Evolutionary conservation across 2,113 vertebrate genomes (phyloP).

Genomic region (Misgurnus anguillicaudatus): DNA sequence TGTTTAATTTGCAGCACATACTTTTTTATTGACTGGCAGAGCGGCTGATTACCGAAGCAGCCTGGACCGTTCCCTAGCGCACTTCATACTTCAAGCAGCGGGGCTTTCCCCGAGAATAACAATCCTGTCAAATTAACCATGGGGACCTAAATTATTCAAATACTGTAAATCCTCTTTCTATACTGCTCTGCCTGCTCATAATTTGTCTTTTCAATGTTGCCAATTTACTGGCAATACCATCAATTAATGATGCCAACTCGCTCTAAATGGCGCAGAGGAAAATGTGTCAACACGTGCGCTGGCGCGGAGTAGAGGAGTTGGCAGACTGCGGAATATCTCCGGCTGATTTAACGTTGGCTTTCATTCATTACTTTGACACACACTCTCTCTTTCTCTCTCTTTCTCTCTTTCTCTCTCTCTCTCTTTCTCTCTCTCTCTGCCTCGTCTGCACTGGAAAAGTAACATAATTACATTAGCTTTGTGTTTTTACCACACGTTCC

Average conservation of each 20-base stretch:
- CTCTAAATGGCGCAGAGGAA: conserved; percentile 76
- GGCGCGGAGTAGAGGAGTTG: conserved; percentile 55
- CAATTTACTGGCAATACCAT: conserved; percentile 94
- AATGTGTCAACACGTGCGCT: conserved; percentile 59
- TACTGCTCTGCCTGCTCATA: conserved; percentile 87
- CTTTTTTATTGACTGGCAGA: conserved; percentile 83
- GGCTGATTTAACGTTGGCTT: conserved; percentile 74
- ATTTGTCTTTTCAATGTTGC: conserved; percentile 94
- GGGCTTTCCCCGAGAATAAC: conserved; percentile 93
- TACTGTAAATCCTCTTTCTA: conserved; percentile 92
- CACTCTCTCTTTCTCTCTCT: conserved; percentile 21
- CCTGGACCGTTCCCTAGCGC: conserved; percentile 72
- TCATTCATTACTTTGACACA: conserved; percentile 62
- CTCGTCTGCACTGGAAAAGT: conserved; percentile 44
- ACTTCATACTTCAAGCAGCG: conserved; percentile 91
- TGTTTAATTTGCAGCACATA: conserved; percentile 55
- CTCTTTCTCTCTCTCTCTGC: conserved; percentile 32
- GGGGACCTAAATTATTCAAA: conserved; percentile 99
- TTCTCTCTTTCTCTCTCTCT: background rate
- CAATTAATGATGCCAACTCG: conserved; percentile 93
- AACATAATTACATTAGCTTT: conserved; percentile 74
- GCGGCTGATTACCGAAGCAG: conserved; percentile 85
- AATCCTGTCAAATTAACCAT: conserved; percentile 92
- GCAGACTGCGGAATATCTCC: conserved; percentile 68
- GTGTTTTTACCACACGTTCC: conserved; percentile 44